Percentiles rank a stretch among this genome's conserved stretches.
Evolutionary conservation across 2,888 invertebrate genomes (phyloP).

Genomic region (Osmoderma eremita): DNA sequence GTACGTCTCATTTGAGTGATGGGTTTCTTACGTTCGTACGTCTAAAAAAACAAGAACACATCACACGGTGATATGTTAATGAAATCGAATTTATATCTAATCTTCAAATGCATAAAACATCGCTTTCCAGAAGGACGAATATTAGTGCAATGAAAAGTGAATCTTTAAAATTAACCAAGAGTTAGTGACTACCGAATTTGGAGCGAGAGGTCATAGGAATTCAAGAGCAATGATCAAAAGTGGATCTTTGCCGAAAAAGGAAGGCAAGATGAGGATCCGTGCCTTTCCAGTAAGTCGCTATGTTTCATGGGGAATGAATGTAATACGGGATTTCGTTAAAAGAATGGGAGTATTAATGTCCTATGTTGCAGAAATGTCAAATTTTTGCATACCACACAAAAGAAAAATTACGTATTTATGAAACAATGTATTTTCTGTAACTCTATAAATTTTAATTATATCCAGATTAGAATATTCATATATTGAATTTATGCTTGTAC

Average conservation of each 20-base stretch:
- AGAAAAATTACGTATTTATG: constrained; percentile 15
- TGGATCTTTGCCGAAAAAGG: constrained; percentile 84
- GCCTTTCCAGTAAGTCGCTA: constrained; percentile 91
- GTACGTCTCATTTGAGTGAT: constrained; percentile 26
- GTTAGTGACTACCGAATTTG: constrained; percentile 56
- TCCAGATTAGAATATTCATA: constrained; percentile 23
- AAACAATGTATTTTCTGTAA: neutral
- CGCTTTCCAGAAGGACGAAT: constrained; percentile 49
- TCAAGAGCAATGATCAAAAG: constrained; percentile 73
- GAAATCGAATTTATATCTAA: constrained; percentile 33
- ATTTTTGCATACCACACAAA: constrained; percentile 20
- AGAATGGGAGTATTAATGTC: constrained; percentile 35
- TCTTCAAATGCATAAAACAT: constrained; percentile 46
- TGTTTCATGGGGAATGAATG: constrained; percentile 1
- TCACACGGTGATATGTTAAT: constrained; percentile 37
- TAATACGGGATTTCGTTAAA: constrained; percentile 30
- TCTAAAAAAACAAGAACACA: constrained; percentile 34
- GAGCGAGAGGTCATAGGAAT: constrained; percentile 50
- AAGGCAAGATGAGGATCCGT: constrained; percentile 97
- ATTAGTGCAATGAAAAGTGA: constrained; percentile 53
- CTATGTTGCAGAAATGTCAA: constrained; percentile 30
- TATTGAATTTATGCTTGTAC: neutral
- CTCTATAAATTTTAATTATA: constrained; percentile 10
- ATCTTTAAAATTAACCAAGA: constrained; percentile 49
- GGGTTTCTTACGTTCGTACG: constrained; percentile 32